Base-by-base conservation (phyloP, 2,113 vertebrate genomes). In the Halichoeres trimaculatus region DNA sequence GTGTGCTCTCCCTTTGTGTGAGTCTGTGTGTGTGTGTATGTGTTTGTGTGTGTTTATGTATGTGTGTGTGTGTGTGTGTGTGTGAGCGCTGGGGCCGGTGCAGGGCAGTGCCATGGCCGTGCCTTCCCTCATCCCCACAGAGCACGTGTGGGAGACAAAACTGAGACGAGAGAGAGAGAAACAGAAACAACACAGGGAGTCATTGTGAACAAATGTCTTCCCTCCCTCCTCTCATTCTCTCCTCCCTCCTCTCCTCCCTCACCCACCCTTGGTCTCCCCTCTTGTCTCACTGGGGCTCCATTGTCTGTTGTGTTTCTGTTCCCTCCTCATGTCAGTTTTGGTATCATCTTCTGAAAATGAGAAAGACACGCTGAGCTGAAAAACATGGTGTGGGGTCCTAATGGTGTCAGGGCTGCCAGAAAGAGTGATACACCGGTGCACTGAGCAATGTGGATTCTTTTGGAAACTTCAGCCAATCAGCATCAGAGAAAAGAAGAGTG, bases 71-170 rank as follows among this genome's bases (percentile, higher is more conserved):
- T 59, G 34, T 72, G 40, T 41, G 14, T 63, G 13, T 64, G 35
- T 24, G 26, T 69, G 47, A 58, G 23, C 63, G 45, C 50, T 1
- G 9, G 43, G 81, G 48, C 73, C 78, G 52, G 91, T 88, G 60
- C 86, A 47, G 89, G 74, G 81, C 89, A 65, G 87, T 90, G 86
- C 91, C 86, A 89, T 68, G 76, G 52, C 23, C 16, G 70, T 78
- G 74, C 76, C 81, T 85, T 88, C 84, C 88, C 85, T 85, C 77
- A 38, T 90, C 85, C 64, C 14, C 14, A 60, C 51, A 8, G 41
- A 84, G 76, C 83, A 78, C 34, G 57, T 84, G 70, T 60, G 80
- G 45, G 56, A 71, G 56, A 57, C 43, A 12, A 24, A 48, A 55
- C 50, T 12, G 34, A 40, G n/a, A 43, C 48, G 35, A 43, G 40